Conservation (phyloP, 2,888 invertebrate species). For the Dasysyrphus albostriatus region DNA sequence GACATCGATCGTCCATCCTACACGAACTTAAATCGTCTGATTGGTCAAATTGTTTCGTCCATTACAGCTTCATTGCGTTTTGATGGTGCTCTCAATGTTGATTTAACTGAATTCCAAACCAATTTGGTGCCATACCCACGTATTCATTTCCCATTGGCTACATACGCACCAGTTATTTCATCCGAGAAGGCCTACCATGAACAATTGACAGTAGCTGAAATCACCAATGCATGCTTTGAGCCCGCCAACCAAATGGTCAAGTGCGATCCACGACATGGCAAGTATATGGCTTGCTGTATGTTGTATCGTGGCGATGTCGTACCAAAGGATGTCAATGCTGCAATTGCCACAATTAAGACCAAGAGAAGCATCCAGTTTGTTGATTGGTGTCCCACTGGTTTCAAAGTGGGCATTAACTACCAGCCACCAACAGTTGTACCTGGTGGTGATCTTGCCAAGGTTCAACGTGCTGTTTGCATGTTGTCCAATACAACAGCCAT, state of each 20-base stretch:
- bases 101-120: slow-evolving; percentile 97
- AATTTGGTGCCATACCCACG: slow-evolving; percentile 97
- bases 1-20: slow-evolving; percentile 94
- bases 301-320: slow-evolving; percentile 96
- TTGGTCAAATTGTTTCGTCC: slow-evolving; percentile 95
- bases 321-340: slow-evolving; percentile 96
- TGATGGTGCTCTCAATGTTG: slow-evolving; percentile 96
- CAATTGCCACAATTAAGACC: slow-evolving; percentile 97
- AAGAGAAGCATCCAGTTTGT: slow-evolving; percentile 95
- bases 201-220: slow-evolving; percentile 94
- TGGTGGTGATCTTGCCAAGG: slow-evolving; percentile 95
- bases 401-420: slow-evolving; percentile 94
- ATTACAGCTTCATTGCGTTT: slow-evolving; percentile 96
- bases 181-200: slow-evolving; percentile 97
- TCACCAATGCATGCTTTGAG: slow-evolving; percentile 97
- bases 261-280: slow-evolving; percentile 95
- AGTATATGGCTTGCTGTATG: slow-evolving; percentile 98
- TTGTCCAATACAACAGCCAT: slow-evolving; percentile 98
- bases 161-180: slow-evolving; percentile 96
- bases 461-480: slow-evolving; percentile 98
- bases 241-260: slow-evolving; percentile 97
- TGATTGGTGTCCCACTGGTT: slow-evolving; percentile 94
- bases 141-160: slow-evolving; percentile 96
- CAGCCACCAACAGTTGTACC: slow-evolving; percentile 96
- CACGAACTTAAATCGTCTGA: slow-evolving; percentile 93